Percentiles rank a stretch among this genome's conserved stretches.
Conservation (phyloP, 2,797 vertebrate species). For the Euphonia xanthogaster region DNA sequence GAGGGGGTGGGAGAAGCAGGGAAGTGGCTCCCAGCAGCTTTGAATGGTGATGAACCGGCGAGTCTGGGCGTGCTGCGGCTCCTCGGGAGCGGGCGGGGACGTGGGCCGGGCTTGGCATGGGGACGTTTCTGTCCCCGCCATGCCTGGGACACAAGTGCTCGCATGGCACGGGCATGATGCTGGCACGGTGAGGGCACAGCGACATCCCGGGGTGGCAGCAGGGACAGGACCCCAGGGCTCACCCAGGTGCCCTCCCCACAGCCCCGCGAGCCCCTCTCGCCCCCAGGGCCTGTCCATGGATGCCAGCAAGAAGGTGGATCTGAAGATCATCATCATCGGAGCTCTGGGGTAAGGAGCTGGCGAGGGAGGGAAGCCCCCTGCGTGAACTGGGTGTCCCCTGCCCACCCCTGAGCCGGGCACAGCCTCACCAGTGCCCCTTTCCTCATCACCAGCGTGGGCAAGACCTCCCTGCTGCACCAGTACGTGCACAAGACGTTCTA, state of each 20-base stretch:
- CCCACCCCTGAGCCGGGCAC: rapidly evolving
- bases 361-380: neutral
- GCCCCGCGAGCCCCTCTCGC: neutral
- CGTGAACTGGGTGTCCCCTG: rapidly evolving
- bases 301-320: slow-evolving; percentile 76
- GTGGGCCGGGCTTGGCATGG: rapidly evolving
- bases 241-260: neutral
- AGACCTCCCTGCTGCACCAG: slow-evolving; percentile 82
- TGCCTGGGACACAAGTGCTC: rapidly evolving
- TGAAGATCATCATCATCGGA: slow-evolving; percentile 83
- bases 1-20: neutral
- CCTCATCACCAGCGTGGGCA: slow-evolving; percentile 72
- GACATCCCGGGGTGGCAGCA: rapidly evolving
- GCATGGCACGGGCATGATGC: neutral
- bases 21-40: neutral
- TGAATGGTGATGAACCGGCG: neutral
- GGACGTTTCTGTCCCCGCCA: neutral
- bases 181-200: rapidly evolving
- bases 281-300: slow-evolving; percentile 67
- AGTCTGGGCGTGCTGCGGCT: neutral
- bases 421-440: neutral
- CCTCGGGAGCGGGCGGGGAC: neutral
- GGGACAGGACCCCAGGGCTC: neutral
- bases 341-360: slow-evolving; percentile 75
- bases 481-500: slow-evolving; percentile 80